These are phyloP conservation scores for Eristalis arbustorum DNA, from an alignment of 2,888 invertebrate species.

Conservation along the genomic window DNA sequence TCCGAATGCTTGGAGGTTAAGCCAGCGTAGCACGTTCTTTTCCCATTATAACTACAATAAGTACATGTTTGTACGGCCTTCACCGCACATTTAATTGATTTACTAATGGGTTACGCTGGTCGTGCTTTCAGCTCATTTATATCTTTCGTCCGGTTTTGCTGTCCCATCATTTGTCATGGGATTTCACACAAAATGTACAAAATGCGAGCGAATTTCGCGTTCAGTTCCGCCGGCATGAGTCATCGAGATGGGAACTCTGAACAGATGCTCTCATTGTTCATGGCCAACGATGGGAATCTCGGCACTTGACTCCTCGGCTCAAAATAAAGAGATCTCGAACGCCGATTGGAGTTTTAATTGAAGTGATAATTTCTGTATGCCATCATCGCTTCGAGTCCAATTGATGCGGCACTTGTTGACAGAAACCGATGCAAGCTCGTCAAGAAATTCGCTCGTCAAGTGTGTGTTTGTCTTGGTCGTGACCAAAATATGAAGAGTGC, in stretches of 20 bases:
- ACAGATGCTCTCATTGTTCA: not conserved
- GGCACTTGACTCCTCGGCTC: not conserved
- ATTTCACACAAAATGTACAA: not conserved
- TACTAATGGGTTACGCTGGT: not conserved
- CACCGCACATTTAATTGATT: conserved; percentile 2
- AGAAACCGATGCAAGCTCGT: not conserved
- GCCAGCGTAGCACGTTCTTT: not conserved
- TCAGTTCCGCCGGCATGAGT: not conserved
- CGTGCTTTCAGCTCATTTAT: not conserved
- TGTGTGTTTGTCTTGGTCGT: conserved; percentile 23
- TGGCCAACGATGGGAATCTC: not conserved
- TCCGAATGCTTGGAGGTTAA: not conserved
- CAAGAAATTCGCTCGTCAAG: not conserved
- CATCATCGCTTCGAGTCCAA: not conserved
- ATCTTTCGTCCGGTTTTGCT: not conserved
- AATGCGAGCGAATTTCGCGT: not conserved
- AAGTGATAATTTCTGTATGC: conserved; percentile 8
- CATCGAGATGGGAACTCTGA: not conserved
- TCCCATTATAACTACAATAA: not conserved
- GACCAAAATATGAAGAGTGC: conserved; percentile 7
- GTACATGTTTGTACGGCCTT: not conserved
- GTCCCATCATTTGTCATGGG: conserved; percentile 20
- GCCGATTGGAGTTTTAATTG: not conserved
- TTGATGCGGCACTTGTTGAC: not conserved
- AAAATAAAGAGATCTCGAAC: not conserved